Evolutionary conservation across 2,113 vertebrate genomes (phyloP).

Genomic region (Pristiophorus japonicus): DNA sequence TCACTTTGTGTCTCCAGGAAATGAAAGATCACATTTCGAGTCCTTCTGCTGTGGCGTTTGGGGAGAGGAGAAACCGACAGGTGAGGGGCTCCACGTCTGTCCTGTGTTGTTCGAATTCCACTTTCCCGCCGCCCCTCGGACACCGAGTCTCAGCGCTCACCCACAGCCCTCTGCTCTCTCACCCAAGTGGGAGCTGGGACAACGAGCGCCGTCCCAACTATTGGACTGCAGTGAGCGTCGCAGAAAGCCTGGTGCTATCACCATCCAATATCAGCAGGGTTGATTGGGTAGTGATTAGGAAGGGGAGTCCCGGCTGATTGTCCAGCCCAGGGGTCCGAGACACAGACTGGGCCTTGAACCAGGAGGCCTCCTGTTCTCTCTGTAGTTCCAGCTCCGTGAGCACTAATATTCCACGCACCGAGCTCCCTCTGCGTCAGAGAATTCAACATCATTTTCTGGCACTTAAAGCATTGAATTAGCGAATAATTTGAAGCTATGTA

Average conservation of each 20-base stretch:
- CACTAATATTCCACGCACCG: too few species aligned
- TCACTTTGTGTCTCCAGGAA: slow-evolving; percentile 50
- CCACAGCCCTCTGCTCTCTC: not conserved
- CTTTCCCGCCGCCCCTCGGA: not conserved
- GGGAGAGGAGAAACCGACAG: slow-evolving; percentile 65
- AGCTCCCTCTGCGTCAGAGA: not conserved
- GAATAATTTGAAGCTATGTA: not conserved
- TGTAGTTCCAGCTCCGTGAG: not conserved
- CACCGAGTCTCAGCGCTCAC: too few species aligned
- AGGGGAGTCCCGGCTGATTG: not conserved
- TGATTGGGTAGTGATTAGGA: not conserved
- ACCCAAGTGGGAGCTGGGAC: not conserved
- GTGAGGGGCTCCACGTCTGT: slow-evolving; percentile 44
- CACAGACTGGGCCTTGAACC: not conserved
- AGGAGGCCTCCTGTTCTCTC: not conserved
- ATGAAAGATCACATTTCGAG: slow-evolving; percentile 70
- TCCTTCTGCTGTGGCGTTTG: slow-evolving; percentile 58
- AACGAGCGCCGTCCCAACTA: not conserved
- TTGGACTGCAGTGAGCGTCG: not conserved
- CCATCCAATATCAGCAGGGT: too few species aligned
- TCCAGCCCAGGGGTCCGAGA: not conserved
- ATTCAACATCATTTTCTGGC: not conserved
- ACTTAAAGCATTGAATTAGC: not conserved
- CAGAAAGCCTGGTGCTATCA: not conserved
- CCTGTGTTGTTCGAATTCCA: not conserved